A percentile compares a stretch with the other conserved stretches of the same genome.
Evolutionary conservation across 1,140 invertebrate species (phyloP).

Genomic region (Holotrichia oblita): DNA sequence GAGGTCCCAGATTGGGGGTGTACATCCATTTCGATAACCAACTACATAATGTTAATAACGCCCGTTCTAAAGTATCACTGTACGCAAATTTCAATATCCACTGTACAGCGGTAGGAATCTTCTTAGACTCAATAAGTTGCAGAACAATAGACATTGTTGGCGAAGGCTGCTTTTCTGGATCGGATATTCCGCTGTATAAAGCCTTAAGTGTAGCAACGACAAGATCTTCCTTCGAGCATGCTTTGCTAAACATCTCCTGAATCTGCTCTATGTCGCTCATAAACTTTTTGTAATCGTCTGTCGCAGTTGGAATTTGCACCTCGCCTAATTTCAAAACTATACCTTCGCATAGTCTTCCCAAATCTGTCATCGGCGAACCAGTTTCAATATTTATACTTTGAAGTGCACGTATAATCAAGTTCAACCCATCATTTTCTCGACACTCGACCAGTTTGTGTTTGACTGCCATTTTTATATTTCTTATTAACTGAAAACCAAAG

Average conservation of each 20-base stretch:
- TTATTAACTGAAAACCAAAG: slow-evolving; percentile 7
- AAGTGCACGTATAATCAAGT: slow-evolving; percentile 53
- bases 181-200: slow-evolving; percentile 62
- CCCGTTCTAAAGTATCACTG: slow-evolving; percentile 61
- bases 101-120: slow-evolving; percentile 61
- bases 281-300: slow-evolving; percentile 55
- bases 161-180: slow-evolving; percentile 59
- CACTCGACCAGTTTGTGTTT: slow-evolving; percentile 58
- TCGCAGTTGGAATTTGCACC: slow-evolving; percentile 53
- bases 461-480: slow-evolving; percentile 55
- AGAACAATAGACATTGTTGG: slow-evolving; percentile 67
- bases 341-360: slow-evolving; percentile 49
- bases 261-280: slow-evolving; percentile 61
- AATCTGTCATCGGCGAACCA: slow-evolving; percentile 44
- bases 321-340: slow-evolving; percentile 56
- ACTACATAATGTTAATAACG: slow-evolving; percentile 63
- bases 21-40: slow-evolving; percentile 65
- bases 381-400: slow-evolving; percentile 50
- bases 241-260: slow-evolving; percentile 59
- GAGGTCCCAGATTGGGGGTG: slow-evolving; percentile 63
- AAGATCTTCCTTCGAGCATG: slow-evolving; percentile 54
- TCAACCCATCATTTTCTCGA: slow-evolving; percentile 48
- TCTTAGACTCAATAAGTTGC: slow-evolving; percentile 60
- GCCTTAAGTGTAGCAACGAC: slow-evolving; percentile 58
- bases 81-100: slow-evolving; percentile 60